Base-by-base conservation (phyloP, 2,888 invertebrate genomes). In the Crossocerus cetratus region DNA sequence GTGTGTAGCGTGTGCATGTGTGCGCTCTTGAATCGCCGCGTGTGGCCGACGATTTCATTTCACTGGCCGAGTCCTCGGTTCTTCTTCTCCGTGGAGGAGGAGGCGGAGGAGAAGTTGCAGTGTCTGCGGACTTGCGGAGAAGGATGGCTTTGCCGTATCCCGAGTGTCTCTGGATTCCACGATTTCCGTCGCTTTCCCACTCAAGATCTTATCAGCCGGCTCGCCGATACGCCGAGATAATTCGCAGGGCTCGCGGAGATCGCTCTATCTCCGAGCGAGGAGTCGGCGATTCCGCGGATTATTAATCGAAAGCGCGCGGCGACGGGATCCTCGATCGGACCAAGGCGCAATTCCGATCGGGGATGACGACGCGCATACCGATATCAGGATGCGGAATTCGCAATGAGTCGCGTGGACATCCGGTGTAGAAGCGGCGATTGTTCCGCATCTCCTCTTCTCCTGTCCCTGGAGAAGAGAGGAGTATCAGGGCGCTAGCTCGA, bases 1-100 rank as follows among this genome's bases (percentile, higher is more conserved):
- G 73, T 72, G 67, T 68, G 77, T 61, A 49, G n/a, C 65, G 67
- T 49, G 69, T 54, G 43, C 45, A 53, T 45, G 61, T 64, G 56
- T 44, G n/a, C 32, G 1, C 58, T 49, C 58, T 62, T 67, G 75
- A 42, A 58, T 54, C 56, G 23, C 20, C 61, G 76, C 54, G 72
- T 23, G 64, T 66, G 64, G n/a, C 14, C 13, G 49, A 49, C 49
- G 49, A 32, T 49, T 49, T 5, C 16, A 5, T 49, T 49, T 16
- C 16, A n/a, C 16, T 49, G 14, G 16, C 14, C 14, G 11, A 11
- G 4, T 49, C 49, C 14, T 49, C 5, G 49, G 49, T n/a, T 49
- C 49, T 16, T 49, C 49, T 49, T 14, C n/a, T 4, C 49, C n/a
- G n/a, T n/a, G n/a, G n/a, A n/a, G n/a, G n/a, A n/a, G n/a, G n/a